phyloP scores from a whole-genome alignment of 2,113 vertebrate species.

The Orycteropus afer region DNA sequence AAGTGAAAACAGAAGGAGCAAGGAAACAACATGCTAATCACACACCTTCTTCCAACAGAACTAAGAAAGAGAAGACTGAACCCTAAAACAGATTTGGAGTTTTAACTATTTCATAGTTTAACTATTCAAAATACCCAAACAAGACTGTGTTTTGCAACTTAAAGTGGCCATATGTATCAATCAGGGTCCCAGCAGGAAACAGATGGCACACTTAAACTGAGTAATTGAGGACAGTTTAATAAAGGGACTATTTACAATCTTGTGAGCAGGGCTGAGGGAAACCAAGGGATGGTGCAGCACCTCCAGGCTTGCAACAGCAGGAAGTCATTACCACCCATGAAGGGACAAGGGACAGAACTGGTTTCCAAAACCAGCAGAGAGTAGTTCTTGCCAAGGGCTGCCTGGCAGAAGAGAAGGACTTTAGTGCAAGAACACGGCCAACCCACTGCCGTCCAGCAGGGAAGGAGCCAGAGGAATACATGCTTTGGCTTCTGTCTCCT shows the following conservation, averaged over 20 bases:
- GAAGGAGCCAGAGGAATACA: not conserved
- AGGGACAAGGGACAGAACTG: not conserved
- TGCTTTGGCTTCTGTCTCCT: not conserved
- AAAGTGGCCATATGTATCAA: not conserved
- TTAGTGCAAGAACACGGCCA: not conserved
- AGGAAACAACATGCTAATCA: not conserved
- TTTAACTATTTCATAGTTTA: conserved; percentile 33
- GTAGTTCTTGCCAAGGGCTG: not conserved
- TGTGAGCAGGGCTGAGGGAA: not conserved
- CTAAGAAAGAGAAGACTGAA: not conserved
- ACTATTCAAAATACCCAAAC: not conserved
- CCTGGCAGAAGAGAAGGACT: not conserved
- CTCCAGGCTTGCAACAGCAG: not conserved
- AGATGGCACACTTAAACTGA: conserved; percentile 27
- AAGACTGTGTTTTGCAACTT: not conserved
- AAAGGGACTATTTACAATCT: not conserved
- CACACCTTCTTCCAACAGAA: not conserved
- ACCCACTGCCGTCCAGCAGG: not conserved
- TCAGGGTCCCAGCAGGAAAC: conserved; percentile 13
- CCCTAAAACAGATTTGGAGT: not conserved
- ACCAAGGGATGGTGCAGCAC: not conserved
- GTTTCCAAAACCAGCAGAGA: not conserved
- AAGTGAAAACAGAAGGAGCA: not conserved
- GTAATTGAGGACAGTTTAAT: not conserved
- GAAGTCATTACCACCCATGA: not conserved